phyloP scores from a whole-genome alignment of 2,888 invertebrate species.

The Girardia tigrina region DNA sequence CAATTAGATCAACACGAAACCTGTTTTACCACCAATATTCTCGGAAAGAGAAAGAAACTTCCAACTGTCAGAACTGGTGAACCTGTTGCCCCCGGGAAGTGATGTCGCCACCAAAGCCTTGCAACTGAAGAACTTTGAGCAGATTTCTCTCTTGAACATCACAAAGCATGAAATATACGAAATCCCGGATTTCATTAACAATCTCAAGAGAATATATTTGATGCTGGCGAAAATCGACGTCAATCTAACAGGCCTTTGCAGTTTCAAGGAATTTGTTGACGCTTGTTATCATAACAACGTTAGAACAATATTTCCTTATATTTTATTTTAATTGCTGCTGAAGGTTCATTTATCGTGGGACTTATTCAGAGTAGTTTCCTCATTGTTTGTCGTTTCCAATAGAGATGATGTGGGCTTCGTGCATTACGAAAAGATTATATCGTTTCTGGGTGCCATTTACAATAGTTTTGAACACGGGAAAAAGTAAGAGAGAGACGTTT shows the following conservation, averaged over 20 bases:
- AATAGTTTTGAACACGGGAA: not conserved
- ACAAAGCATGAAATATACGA: not conserved
- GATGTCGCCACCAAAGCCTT: not conserved
- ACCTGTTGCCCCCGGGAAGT: not conserved
- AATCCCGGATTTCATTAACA: not conserved
- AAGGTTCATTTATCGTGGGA: not conserved
- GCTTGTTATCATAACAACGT: slow-evolving; percentile 8
- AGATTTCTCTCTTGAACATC: not conserved
- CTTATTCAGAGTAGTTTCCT: not conserved
- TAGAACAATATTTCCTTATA: not conserved
- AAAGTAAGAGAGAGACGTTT: too few species aligned
- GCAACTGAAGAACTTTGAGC: not conserved
- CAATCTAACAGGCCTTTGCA: not conserved
- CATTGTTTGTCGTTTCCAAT: not conserved
- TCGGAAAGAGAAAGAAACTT: not conserved
- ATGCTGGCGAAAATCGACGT: not conserved
- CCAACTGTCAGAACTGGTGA: not conserved
- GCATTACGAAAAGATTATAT: not conserved
- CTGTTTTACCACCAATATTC: not conserved
- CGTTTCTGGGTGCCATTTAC: not conserved
- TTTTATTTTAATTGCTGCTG: not conserved
- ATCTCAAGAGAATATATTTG: slow-evolving; percentile 3
- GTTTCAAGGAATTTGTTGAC: slow-evolving; percentile 19
- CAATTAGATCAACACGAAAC: not conserved
- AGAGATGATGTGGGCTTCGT: not conserved